phyloP scores from a whole-genome alignment of 2,113 vertebrate genomes.

The Lethenteron camtschaticum region DNA sequence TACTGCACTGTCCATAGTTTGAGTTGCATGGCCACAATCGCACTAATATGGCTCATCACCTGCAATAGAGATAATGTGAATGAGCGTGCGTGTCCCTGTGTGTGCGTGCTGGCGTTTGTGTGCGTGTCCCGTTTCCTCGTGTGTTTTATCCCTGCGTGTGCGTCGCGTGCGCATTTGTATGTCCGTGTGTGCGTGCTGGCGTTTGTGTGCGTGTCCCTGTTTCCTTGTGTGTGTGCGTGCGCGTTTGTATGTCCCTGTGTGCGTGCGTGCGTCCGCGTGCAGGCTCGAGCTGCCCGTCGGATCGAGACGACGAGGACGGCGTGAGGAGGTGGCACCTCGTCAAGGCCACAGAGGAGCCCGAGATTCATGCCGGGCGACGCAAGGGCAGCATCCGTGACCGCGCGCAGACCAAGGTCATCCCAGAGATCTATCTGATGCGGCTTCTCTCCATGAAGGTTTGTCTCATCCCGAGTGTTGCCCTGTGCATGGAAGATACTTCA shows the following conservation, averaged over 20 bases:
- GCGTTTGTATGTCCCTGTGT: too few relatives aligned
- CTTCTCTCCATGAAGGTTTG: conserved; percentile 90
- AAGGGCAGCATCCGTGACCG: conserved; percentile 68
- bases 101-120: not conserved
- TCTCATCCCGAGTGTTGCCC: too few relatives aligned
- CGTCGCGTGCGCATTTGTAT: too few relatives aligned
- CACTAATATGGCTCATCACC: too few relatives aligned
- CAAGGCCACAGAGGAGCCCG: conserved; percentile 79
- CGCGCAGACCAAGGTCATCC: conserved; percentile 81
- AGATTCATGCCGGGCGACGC: conserved; percentile 67
- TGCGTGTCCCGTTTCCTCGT: not conserved
- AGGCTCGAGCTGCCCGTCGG: conserved; percentile 12
- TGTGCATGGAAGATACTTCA: too few relatives aligned
- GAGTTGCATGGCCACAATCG: too few relatives aligned
- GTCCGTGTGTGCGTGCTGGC: not conserved
- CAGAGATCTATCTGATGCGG: conserved; percentile 93
- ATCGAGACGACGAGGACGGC: conserved; percentile 90
- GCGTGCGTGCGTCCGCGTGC: too few relatives aligned
- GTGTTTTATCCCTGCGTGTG: not conserved
- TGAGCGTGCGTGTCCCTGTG: not conserved
- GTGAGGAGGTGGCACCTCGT: conserved; percentile 87
- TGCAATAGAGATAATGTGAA: too few relatives aligned
- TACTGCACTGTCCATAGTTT: too few relatives aligned
- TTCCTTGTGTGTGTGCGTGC: not conserved
- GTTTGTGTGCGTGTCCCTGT: not conserved